Evolutionary conservation across 2,113 vertebrate species (phyloP).

Genomic region (Chlorodrepanis virens): DNA sequence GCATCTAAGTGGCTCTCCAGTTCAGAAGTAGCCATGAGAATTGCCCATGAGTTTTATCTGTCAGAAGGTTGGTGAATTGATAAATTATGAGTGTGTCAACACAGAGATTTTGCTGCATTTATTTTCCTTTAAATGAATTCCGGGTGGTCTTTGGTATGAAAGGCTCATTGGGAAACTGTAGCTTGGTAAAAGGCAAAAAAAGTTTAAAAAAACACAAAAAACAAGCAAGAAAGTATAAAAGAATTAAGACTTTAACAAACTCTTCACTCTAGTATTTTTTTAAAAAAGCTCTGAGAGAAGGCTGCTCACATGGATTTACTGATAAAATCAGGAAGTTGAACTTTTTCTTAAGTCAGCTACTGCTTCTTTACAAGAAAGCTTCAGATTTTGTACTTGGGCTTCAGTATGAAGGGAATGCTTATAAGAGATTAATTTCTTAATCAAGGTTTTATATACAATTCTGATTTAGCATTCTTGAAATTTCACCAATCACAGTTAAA

Average conservation of each 20-base stretch:
- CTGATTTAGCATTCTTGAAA: conserved; percentile 9
- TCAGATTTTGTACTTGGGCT: conserved; percentile 1
- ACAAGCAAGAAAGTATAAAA: not conserved
- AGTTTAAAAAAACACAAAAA: not conserved
- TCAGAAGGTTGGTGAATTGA: not conserved
- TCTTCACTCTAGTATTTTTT: not conserved
- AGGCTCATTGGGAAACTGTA: not conserved
- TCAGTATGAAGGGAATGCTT: conserved; percentile 11
- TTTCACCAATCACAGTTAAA: conserved; percentile 28
- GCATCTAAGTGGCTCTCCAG: not conserved
- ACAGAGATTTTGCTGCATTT: not conserved
- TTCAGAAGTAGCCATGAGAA: not conserved
- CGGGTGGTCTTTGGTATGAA: not conserved
- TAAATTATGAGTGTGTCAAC: not conserved
- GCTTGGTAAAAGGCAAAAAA: not conserved
- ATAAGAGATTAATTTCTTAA: conserved; percentile 51
- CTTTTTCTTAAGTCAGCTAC: not conserved
- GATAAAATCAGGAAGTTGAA: conserved; percentile 17
- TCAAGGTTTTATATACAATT: conserved; percentile 27
- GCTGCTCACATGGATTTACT: not conserved
- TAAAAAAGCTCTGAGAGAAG: not conserved
- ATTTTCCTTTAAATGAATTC: not conserved
- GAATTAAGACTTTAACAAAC: not conserved
- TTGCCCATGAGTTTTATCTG: not conserved
- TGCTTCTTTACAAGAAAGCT: conserved; percentile 11